Percentiles rank a stretch among this genome's conserved stretches.
phyloP scores from a whole-genome alignment of 2,113 vertebrate genomes.

The Plecturocebus donacophilus region DNA sequence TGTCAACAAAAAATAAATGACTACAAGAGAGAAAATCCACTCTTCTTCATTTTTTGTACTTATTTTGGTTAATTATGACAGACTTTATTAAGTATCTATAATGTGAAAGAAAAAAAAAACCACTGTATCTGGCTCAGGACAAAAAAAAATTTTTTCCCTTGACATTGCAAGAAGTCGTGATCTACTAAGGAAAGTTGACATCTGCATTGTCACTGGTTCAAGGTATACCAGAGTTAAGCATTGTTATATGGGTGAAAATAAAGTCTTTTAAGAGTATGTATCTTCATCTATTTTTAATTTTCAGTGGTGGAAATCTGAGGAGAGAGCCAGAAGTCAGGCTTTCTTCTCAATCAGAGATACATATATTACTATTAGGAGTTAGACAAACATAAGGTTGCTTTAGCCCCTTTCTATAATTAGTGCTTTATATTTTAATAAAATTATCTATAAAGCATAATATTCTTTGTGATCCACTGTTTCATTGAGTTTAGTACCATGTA shows the following conservation, averaged over 20 bases:
- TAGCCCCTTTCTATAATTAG: background rate
- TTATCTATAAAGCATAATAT: background rate
- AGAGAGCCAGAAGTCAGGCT: background rate
- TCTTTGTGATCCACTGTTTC: background rate
- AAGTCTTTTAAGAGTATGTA: background rate
- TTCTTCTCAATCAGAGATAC: background rate
- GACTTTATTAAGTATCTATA: background rate
- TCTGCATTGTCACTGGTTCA: background rate
- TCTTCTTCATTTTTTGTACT: background rate
- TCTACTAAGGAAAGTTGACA: background rate
- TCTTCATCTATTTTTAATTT: background rate
- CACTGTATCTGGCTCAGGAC: background rate
- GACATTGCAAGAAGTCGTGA: background rate
- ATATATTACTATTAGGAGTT: background rate
- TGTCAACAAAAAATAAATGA: background rate
- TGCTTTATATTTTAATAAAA: background rate
- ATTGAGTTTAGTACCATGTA: background rate
- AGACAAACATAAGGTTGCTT: background rate
- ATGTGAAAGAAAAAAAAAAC: background rate
- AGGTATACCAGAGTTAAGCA: background rate
- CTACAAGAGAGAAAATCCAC: background rate
- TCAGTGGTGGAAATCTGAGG: background rate
- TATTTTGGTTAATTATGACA: background rate
- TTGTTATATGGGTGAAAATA: background rate
- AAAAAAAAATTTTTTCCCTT: background rate